phyloP scores from a whole-genome alignment of 2,113 vertebrate genomes.

The Syngnathus floridae region DNA sequence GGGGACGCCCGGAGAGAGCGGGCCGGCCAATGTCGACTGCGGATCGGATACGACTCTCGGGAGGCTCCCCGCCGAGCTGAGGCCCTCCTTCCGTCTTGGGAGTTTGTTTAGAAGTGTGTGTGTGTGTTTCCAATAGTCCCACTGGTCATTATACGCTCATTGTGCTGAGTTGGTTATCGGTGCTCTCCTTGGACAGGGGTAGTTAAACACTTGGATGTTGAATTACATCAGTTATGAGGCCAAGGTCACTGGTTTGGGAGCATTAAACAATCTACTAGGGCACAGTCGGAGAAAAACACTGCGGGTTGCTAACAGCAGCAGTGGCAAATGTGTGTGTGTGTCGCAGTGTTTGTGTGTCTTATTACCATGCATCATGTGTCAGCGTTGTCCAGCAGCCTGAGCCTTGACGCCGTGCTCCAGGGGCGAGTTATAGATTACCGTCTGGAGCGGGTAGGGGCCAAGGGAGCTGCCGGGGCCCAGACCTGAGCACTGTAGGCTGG shows the following conservation, averaged over 20 bases:
- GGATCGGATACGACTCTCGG: conserved; percentile 18
- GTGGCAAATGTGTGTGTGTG: conserved; percentile 38
- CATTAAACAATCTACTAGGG: neutral
- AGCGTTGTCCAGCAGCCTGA: conserved; percentile 62
- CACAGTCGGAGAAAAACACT: conserved; percentile 22
- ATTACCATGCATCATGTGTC: conserved; percentile 65
- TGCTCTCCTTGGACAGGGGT: conserved; percentile 27
- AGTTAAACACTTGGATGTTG: conserved; percentile 56
- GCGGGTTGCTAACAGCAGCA: conserved; percentile 35
- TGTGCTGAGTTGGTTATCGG: conserved; percentile 56
- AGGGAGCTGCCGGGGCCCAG: conserved; percentile 50
- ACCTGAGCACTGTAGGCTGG: conserved; percentile 52
- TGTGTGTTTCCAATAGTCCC: conserved; percentile 36
- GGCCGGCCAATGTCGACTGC: conserved; percentile 33
- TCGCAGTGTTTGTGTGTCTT: conserved; percentile 52
- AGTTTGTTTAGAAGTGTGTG: conserved; percentile 34
- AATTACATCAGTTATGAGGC: conserved; percentile 35
- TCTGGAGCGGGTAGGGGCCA: conserved; percentile 54
- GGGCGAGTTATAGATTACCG: conserved; percentile 67
- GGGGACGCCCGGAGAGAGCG: conserved; percentile 44
- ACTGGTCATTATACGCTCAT: conserved; percentile 50
- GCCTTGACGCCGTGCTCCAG: conserved; percentile 49
- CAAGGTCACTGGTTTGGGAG: conserved; percentile 48
- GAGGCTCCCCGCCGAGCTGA: conserved; percentile 42
- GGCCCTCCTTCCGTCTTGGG: conserved; percentile 32